Conservation (phyloP, 2,113 vertebrate genomes). For the Cheirogaleus medius region DNA sequence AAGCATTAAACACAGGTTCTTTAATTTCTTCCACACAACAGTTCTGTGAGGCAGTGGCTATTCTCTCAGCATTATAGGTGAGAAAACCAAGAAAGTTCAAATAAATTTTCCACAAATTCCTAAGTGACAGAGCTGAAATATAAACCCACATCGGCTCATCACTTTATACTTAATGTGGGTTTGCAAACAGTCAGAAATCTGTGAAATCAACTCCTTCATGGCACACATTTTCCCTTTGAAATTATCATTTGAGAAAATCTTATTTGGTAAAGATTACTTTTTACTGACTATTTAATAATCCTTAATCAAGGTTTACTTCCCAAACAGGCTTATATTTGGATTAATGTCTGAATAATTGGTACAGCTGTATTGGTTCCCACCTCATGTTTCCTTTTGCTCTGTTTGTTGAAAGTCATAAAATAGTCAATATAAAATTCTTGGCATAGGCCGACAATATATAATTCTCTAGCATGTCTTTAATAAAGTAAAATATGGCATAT, state of each 20-base stretch:
- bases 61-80: not conserved
- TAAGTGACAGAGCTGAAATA: not conserved
- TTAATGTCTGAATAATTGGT: not conserved
- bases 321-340: not conserved
- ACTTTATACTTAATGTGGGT: not conserved
- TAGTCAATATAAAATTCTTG: not conserved
- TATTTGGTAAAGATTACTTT: not conserved
- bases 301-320: not conserved
- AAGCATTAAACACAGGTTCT: not conserved
- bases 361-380: not conserved
- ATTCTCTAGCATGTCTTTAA: not conserved
- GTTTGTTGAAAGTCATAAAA: not conserved
- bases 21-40: not conserved
- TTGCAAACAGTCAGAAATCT: not conserved
- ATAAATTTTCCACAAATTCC: not conserved
- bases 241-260: not conserved
- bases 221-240: not conserved
- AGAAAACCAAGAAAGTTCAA: not conserved
- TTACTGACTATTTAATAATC: not conserved
- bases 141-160: not conserved
- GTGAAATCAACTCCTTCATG: not conserved
- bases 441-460: not conserved
- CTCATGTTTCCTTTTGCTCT: not conserved
- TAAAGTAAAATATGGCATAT: not conserved
- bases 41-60: not conserved